These are phyloP conservation scores for Gnatocerus cornutus DNA, from an alignment of 2,888 invertebrate genomes.

Conservation along the genomic window DNA sequence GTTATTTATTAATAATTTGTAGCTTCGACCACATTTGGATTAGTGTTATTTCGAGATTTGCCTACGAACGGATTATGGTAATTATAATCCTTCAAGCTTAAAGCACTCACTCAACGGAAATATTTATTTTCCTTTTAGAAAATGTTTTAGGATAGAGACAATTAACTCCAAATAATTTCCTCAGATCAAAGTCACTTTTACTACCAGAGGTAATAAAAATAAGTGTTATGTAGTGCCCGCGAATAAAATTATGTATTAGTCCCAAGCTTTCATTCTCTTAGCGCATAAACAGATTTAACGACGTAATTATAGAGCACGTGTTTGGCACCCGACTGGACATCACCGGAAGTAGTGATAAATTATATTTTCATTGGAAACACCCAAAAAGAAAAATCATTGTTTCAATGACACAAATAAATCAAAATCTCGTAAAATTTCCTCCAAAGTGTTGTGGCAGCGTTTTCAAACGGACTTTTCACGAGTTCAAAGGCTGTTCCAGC, in stretches of 20 bases:
- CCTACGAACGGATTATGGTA: no score
- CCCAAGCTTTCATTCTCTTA: not conserved
- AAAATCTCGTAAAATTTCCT: no score
- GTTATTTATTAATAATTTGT: conserved; percentile 15
- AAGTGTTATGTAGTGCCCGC: no score
- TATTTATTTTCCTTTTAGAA: no score
- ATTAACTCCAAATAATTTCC: no score
- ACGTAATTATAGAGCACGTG: conserved; percentile 26
- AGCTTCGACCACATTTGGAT: conserved; percentile 7
- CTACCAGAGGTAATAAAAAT: no score
- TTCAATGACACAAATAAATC: not conserved
- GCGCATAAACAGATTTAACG: conserved; percentile 1
- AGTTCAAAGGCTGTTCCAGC: conserved; percentile 3
- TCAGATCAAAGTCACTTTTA: no score
- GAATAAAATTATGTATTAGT: not conserved
- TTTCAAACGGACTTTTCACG: not conserved
- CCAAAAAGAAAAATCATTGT: not conserved
- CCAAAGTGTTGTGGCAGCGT: no score
- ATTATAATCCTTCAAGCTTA: no score
- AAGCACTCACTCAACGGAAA: no score
- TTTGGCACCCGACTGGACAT: conserved; percentile 18
- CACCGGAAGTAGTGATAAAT: conserved; percentile 33
- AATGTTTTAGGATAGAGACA: no score
- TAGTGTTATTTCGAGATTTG: conserved; percentile 14
- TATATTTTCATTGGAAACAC: conserved; percentile 4